Evolutionary conservation across 2,888 invertebrate genomes (phyloP), one percentile per base, ranked within the genome.

Genomic region (Chalcis sispes): DNA sequence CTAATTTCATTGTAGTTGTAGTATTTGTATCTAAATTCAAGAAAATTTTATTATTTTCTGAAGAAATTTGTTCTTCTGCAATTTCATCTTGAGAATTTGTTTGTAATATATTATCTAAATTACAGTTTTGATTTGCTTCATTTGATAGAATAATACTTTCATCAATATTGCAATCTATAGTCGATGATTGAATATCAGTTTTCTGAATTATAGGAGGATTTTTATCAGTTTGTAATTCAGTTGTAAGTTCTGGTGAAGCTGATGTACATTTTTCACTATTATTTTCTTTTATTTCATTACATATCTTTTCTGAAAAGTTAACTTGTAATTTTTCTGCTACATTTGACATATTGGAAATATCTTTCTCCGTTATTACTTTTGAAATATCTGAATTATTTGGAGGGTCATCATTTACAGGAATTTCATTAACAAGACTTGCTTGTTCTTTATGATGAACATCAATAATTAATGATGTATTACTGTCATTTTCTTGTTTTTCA

Each of bases 1-100:
- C 86, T 10, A 84, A 80, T 75, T 87, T 88, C 85, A 89, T 82
- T 3, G 87, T 86, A 0, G 88, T 88, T 32, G 88, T 88, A 1
- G 87, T 89, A 42, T 89, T 88, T 0, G 88, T 89, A 52, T 89
- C 88, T 0, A 89, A 79, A 75, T 89, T 89, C 32, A 89, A 78
- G 27, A 88, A 82, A 13, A 89, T 87, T 62, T 88, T 81, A 64
- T 82, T 80, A 66, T 80, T 84, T 29, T 83, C 82, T 23, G 79
- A 54, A 5, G 79, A 52, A 5, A 81, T 73, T 46, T 75, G 76
- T 42, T 79, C 82, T 25, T 82, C 81, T 0, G 81, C 67, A 2
- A 80, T 81, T 36, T 84, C 85, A 18, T 82, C 20, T 29, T 81
- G 81, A 54, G 79, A 58, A 7, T 81, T 80, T 36, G 83, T 82